Evolutionary conservation across 2,113 vertebrate species (phyloP).

Genomic region (Actenoides lindsayi): DNA sequence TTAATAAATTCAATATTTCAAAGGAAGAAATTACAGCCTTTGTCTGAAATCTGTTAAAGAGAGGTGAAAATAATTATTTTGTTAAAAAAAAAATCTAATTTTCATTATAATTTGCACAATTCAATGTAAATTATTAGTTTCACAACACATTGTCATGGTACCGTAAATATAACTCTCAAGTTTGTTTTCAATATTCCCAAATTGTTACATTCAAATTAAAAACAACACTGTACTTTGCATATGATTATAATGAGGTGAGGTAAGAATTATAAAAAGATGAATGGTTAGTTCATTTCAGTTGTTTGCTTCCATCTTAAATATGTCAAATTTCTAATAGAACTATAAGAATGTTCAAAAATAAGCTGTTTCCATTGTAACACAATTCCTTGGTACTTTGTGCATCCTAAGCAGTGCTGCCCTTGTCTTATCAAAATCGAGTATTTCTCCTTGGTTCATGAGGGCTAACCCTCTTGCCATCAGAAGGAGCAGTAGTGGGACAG

Average conservation of each 20-base stretch:
- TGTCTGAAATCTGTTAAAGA: not conserved
- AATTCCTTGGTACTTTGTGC: not conserved
- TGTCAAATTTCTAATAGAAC: not conserved
- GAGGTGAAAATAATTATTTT: not conserved
- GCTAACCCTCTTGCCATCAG: not conserved
- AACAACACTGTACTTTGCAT: not conserved
- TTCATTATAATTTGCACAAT: not conserved
- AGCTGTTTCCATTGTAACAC: not conserved
- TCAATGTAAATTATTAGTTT: not conserved
- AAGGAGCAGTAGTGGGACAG: not conserved
- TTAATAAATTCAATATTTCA: not conserved
- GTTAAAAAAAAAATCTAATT: not conserved
- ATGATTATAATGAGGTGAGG: not conserved
- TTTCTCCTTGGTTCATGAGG: not conserved
- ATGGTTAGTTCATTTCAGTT: not conserved
- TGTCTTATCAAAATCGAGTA: not conserved
- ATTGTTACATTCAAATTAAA: constrained; percentile 6
- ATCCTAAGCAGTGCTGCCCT: not conserved
- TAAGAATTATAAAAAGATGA: not conserved
- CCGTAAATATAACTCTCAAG: not conserved
- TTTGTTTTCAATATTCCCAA: not conserved
- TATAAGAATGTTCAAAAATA: not conserved
- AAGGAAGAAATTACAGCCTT: not conserved
- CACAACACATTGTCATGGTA: not conserved
- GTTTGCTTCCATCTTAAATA: not conserved